phyloP scores from a whole-genome alignment of 1,140 invertebrate genomes.

The Cydia amplana region DNA sequence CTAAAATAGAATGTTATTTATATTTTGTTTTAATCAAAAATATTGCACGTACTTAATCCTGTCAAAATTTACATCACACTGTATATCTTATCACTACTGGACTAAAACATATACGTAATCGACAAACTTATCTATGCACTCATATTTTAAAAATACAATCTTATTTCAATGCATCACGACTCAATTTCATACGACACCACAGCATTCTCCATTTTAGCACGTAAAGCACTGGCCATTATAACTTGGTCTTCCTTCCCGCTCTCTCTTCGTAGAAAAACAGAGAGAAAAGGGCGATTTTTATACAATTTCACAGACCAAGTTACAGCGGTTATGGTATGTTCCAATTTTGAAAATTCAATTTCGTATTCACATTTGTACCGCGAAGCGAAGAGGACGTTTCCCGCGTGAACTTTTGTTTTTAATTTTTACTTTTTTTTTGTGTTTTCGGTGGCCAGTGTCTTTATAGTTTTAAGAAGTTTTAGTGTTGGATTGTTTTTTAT shows the following conservation, averaged over 20 bases:
- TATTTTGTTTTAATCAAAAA: background rate
- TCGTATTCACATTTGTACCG: conserved; percentile 62
- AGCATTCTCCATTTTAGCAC: conserved; percentile 35
- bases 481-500: background rate
- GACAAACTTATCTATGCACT: conserved; percentile 41
- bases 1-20: background rate
- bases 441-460: conserved; percentile 38
- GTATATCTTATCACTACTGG: conserved; percentile 60
- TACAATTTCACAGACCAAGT: conserved; percentile 44
- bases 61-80: conserved; percentile 41
- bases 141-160: conserved; percentile 30
- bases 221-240: conserved; percentile 42
- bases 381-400: conserved; percentile 45
- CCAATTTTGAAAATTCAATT: conserved; percentile 66
- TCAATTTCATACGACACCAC: conserved; percentile 33
- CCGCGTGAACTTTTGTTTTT: conserved; percentile 49
- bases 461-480: conserved; percentile 5
- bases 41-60: background rate
- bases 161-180: conserved; percentile 37
- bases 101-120: conserved; percentile 57
- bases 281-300: conserved; percentile 32
- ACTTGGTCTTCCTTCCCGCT: conserved; percentile 44
- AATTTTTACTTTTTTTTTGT: conserved; percentile 47
- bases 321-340: conserved; percentile 46
- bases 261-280: conserved; percentile 30